Evolutionary conservation across 2,888 invertebrate species (phyloP), one percentile per base, ranked within the genome.

Genomic region (Heteromurus nitidus): DNA sequence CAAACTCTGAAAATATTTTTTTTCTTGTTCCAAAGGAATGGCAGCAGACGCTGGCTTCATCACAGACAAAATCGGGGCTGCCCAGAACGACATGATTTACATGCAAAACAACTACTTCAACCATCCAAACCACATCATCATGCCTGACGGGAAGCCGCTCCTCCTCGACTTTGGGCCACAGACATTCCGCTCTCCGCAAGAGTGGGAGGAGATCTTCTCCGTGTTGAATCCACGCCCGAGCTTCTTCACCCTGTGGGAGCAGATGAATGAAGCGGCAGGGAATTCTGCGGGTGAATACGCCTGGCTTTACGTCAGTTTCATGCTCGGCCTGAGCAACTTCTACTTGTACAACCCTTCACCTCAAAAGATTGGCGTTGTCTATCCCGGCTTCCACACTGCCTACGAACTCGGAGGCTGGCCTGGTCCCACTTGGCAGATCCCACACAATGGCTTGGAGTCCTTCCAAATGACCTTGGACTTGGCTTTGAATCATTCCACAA

Each of bases 131-230:
- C 84, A 86, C 82, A 82, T 86, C 62, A 82, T 80, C 28, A 75
- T 84, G 1, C n/a, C n/a, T n/a, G 80, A 85, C 22, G 82, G 82
- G 11, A 74, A 67, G 44, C 86, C 86, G 3, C 82, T 86, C 16
- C 83, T 86, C 42, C 55, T 86, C 22, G 81, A 75, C 44, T 86
- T 86, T 53, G 86, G 86, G 11, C 86, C 86, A n/a, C 84, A 84
- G 47, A 81, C 84, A 0, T 82, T 86, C 30, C 74, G 65, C 16
- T 20, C 16, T 18, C 83, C 69, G 22, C 28, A 58, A 7, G 84
- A 86, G 13, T 86, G 86, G 86, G 62, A 73, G 20, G 31, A 79
- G 11, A 74, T 85, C 26, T 86, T 86, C 68, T 62, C 81, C 1
- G 82, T 76, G 11, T 64, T 86, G 2, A 62, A 55, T 16, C 82